Percentiles rank a stretch among this genome's conserved stretches.
phyloP scores from a whole-genome alignment of 2,797 vertebrate genomes.

The Pipistrellus nathusii region DNA sequence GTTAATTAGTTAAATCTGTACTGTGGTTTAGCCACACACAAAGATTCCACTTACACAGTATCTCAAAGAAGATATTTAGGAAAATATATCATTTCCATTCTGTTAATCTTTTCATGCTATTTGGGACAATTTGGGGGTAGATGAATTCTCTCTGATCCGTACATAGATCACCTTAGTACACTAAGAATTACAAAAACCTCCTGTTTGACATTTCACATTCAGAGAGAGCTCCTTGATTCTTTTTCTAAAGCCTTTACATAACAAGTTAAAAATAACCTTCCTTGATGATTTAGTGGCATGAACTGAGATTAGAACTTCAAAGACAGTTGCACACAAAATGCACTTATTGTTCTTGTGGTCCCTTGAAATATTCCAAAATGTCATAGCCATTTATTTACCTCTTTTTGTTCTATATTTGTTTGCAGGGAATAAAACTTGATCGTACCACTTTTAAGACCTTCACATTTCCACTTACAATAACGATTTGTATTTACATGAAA shows the following conservation, averaged over 20 bases:
- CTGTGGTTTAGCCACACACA: constrained; percentile 52
- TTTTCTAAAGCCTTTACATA: constrained; percentile 75
- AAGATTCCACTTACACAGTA: constrained; percentile 1
- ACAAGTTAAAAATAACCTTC: constrained; percentile 86
- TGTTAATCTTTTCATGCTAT: constrained; percentile 20
- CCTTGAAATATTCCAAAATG: constrained; percentile 80
- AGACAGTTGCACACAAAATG: constrained; percentile 79
- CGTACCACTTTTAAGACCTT: constrained; percentile 72
- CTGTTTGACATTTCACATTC: constrained; percentile 78
- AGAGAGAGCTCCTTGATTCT: constrained; percentile 75
- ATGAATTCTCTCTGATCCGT: constrained; percentile 45
- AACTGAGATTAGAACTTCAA: constrained; percentile 87
- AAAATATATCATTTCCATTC: constrained; percentile 35
- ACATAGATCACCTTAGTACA: constrained; percentile 49
- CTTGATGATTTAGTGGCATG: constrained; percentile 83
- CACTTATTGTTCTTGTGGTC: constrained; percentile 75
- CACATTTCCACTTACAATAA: constrained; percentile 62
- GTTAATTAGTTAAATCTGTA: constrained; percentile 38
- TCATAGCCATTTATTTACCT: constrained; percentile 79
- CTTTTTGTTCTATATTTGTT: constrained; percentile 80
- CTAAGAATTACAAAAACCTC: constrained; percentile 70
- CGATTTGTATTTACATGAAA: constrained; percentile 62
- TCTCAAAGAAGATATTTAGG: constrained; percentile 53
- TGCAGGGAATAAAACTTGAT: constrained; percentile 74
- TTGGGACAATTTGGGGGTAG: constrained; percentile 48